Evolutionary conservation across 1,140 invertebrate genomes (phyloP).

Genomic region (Euura lappo): DNA sequence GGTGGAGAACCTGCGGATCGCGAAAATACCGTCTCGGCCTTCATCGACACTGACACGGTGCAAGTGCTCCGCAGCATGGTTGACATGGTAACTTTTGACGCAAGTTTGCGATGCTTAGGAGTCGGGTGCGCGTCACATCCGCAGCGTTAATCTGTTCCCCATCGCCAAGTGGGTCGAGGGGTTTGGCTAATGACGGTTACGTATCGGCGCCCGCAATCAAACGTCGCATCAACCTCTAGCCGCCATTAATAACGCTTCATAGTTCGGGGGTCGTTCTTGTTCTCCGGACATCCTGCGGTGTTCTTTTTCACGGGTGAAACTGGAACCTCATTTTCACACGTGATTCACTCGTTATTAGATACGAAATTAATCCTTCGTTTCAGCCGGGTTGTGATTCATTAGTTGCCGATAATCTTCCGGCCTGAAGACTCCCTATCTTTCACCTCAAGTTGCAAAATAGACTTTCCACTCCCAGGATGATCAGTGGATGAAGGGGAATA

Average conservation of each 20-base stretch:
- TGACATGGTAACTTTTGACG: no score
- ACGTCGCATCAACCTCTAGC: background rate
- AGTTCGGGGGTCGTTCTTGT: background rate
- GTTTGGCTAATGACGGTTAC: conserved; percentile 5
- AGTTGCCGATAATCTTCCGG: no score
- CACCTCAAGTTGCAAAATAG: no score
- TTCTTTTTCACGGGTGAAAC: background rate
- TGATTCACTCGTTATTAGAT: no score
- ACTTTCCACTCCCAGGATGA: background rate
- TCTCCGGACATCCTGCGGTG: background rate
- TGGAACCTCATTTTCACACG: no score
- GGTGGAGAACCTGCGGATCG: no score
- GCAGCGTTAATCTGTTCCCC: background rate
- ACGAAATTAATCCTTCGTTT: no score
- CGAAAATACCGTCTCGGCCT: no score
- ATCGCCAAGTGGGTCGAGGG: background rate
- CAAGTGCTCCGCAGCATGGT: background rate
- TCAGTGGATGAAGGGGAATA: background rate
- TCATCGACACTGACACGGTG: background rate
- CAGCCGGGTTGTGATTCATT: no score
- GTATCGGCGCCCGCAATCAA: background rate
- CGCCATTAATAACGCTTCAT: conserved; percentile 1
- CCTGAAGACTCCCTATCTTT: no score
- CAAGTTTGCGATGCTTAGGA: background rate
- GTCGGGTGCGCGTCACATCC: conserved; percentile 1